Percentiles rank a stretch among this genome's conserved stretches.
These are phyloP conservation scores for Amblyteles armatorius DNA, from an alignment of 2,888 invertebrate species.

Conservation along the genomic window DNA sequence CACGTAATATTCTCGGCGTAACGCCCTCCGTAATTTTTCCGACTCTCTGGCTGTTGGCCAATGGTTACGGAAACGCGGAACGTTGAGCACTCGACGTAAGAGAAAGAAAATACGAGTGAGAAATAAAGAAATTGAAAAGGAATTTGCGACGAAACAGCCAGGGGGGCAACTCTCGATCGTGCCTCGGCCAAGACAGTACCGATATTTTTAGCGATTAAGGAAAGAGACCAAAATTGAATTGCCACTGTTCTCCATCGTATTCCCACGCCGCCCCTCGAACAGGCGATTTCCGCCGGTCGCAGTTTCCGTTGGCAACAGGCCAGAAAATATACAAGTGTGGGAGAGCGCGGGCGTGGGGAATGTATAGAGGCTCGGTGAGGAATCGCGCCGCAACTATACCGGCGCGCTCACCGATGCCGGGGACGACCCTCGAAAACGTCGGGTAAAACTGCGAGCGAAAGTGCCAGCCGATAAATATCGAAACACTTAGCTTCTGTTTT, in stretches of 20 bases:
- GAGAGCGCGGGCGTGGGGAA: not conserved
- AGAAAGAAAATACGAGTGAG: constrained; percentile 36
- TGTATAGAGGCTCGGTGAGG: constrained; percentile 15
- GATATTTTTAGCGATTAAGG: constrained; percentile 82
- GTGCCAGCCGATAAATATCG: constrained; percentile 82
- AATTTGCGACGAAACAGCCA: constrained; percentile 42
- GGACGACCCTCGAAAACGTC: constrained; percentile 67
- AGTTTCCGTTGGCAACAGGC: constrained; percentile 79
- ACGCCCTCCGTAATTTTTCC: constrained; percentile 74
- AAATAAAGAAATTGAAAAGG: constrained; percentile 9
- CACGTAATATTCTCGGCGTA: constrained; percentile 74
- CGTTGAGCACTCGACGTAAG: constrained; percentile 33
- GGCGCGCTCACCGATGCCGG: constrained; percentile 57
- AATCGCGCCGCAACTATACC: constrained; percentile 59
- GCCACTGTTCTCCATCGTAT: constrained; percentile 67
- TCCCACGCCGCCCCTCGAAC: constrained; percentile 46
- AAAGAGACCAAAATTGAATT: constrained; percentile 78
- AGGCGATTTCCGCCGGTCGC: constrained; percentile 69
- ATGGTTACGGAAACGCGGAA: constrained; percentile 55
- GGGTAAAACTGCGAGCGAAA: constrained; percentile 70
- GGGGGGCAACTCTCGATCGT: constrained; percentile 48
- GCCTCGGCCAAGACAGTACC: constrained; percentile 63
- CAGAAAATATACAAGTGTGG: constrained; percentile 77
- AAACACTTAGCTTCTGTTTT: constrained; percentile 82
- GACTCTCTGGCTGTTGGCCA: constrained; percentile 75